A percentile compares a stretch with the other conserved stretches of the same genome.
Conservation (phyloP, 2,888 invertebrate species). For the Erebia aethiops region DNA sequence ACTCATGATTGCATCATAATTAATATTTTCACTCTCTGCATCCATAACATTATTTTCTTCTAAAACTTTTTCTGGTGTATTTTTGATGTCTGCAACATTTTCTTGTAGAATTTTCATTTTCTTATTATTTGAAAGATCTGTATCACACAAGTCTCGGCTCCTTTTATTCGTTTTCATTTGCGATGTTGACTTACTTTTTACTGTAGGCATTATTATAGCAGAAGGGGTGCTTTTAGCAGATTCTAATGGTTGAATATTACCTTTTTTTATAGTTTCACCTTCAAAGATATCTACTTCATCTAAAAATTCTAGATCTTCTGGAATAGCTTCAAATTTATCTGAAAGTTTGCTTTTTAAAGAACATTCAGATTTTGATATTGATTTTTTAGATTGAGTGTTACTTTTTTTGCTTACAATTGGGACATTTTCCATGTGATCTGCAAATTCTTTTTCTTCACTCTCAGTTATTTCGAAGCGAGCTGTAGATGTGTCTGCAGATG, state of each 20-base stretch:
- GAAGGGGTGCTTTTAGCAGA: constrained; percentile 56
- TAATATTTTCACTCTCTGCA: constrained; percentile 60
- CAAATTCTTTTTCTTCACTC: constrained; percentile 71
- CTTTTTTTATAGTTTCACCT: constrained; percentile 61
- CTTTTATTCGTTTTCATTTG: constrained; percentile 58
- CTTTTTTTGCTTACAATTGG: constrained; percentile 28
- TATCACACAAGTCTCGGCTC: constrained; percentile 49
- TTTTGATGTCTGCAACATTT: constrained; percentile 21
- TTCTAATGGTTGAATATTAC: constrained; percentile 54
- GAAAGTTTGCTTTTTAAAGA: constrained; percentile 28
- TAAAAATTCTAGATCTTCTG: constrained; percentile 50
- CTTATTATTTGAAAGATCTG: constrained; percentile 53
- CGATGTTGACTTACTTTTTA: constrained; percentile 47
- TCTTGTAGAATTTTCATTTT: constrained; percentile 51
- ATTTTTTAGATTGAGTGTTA: constrained; percentile 21
- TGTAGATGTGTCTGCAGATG: constrained; percentile 69
- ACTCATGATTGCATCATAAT: constrained; percentile 68
- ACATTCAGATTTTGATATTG: constrained; percentile 15
- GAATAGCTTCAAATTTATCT: constrained; percentile 29
- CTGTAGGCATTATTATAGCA: constrained; percentile 61
- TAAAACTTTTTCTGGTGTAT: constrained; percentile 27
- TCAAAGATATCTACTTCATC: constrained; percentile 69
- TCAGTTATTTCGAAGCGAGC: constrained; percentile 68
- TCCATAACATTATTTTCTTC: constrained; percentile 35
- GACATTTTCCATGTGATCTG: constrained; percentile 59